phyloP scores from a whole-genome alignment of 1,140 invertebrate genomes.

The Sarcophaga peregrina region DNA sequence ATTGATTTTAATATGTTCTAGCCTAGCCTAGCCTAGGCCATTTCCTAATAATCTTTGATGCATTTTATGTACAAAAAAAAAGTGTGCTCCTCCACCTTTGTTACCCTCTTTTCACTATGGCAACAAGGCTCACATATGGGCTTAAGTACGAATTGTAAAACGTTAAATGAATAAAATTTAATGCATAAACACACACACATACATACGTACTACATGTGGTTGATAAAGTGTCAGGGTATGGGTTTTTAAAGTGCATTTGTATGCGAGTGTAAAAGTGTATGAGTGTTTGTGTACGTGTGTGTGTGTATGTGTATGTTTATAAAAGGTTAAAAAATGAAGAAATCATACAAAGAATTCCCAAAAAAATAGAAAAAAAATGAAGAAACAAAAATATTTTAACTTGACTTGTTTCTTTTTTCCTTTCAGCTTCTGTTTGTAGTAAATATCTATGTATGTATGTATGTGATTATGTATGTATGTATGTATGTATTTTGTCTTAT shows the following conservation, averaged over 20 bases:
- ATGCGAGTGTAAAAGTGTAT: not conserved
- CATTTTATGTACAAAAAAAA: too few species aligned
- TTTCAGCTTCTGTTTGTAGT: slow-evolving; percentile 6
- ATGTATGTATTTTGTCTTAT: not conserved
- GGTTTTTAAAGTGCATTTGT: not conserved
- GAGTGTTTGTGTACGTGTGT: not conserved
- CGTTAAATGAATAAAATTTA: slow-evolving; percentile 22
- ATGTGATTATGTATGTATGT: not conserved
- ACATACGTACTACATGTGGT: not conserved
- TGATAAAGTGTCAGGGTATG: not conserved
- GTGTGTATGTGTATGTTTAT: too few species aligned
- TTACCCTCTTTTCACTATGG: too few species aligned
- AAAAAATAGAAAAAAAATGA: too few species aligned
- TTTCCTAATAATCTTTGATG: too few species aligned
- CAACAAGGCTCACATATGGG: not conserved
- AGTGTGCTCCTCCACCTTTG: too few species aligned
- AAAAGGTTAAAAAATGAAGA: too few species aligned
- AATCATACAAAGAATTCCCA: too few species aligned
- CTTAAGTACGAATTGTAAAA: not conserved
- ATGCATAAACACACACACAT: not conserved
- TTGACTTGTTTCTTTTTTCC: not conserved
- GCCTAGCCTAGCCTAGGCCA: too few species aligned
- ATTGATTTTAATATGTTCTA: too few species aligned
- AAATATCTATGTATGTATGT: slow-evolving; percentile 14
- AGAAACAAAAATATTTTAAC: too few species aligned